These are phyloP conservation scores for Dioctria linearis DNA, from an alignment of 2,888 invertebrate species.

Conservation along the genomic window DNA sequence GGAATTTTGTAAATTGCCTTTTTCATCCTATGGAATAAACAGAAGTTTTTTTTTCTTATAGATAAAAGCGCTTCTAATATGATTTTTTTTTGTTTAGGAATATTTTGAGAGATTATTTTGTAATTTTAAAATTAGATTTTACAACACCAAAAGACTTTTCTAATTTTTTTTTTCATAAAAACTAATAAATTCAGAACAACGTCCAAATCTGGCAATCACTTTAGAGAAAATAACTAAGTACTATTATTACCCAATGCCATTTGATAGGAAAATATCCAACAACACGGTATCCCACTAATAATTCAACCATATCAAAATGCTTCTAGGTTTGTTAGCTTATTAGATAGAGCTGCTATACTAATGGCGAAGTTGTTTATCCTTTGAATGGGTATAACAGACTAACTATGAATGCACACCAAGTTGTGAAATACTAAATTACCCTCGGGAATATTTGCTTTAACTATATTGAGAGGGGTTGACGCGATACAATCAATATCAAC, in stretches of 20 bases:
- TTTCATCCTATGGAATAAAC: slow-evolving; percentile 56
- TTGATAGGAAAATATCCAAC: slow-evolving; percentile 56
- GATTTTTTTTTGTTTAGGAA: neutral
- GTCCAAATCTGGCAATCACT: no score
- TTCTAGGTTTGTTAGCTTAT: no score
- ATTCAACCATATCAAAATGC: slow-evolving; percentile 26
- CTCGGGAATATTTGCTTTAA: no score
- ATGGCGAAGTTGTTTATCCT: slow-evolving; percentile 5
- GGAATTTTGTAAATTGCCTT: slow-evolving; percentile 57
- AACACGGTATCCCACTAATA: slow-evolving; percentile 50
- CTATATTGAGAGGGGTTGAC: no score
- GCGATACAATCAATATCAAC: no score
- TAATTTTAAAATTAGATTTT: slow-evolving; percentile 1
- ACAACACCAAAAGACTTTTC: no score
- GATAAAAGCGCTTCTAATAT: neutral
- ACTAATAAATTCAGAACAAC: no score
- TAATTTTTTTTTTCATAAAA: no score
- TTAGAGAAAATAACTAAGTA: no score
- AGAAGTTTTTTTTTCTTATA: neutral
- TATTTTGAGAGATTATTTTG: neutral
- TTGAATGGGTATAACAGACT: neutral
- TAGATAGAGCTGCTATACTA: neutral
- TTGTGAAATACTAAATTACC: neutral
- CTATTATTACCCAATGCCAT: slow-evolving; percentile 51
- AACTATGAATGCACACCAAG: neutral